Base-by-base conservation (phyloP, 2,888 invertebrate species). In the Elegia similella region DNA sequence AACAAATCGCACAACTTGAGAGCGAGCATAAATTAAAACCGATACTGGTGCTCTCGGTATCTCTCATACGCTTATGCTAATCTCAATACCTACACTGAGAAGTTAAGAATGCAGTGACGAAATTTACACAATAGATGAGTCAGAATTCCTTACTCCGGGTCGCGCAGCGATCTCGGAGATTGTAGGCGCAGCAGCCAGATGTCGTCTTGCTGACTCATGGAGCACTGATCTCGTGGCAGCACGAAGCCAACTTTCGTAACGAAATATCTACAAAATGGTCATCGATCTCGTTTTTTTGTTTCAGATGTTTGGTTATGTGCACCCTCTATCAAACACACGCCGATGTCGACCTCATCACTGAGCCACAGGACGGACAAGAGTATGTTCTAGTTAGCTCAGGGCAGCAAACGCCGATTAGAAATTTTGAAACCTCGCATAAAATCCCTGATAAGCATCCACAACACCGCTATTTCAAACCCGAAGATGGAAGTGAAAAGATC, bases 401-500 rank as follows among this genome's bases (percentile, higher is more conserved):
- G 16, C 88, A 89, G 62, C 89, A 91, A 66, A 90, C 89, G 23
- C 86, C 90, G 1, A 57, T 92, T 29, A 82, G 85, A 68, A 83
- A 82, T 69, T 95, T 95, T 70, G 95, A 95, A 82, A 95, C 95
- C 1, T 92, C 95, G 1, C 96, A 96, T 76, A 96, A 95, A 83
- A 92, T 95, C 65, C 94, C 94, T 0, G 92, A 90, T 13, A 88
- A 89, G 68, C 84, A 90, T 62, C 86, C 90, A 1, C 65, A 81
- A 57, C 84, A 89, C 50, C 79, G 84, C 53, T 64, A 81, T 44
- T 67, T 82, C 10, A 84, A 84, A 59, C 86, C 66, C 62, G 92
- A 72, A 70, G 93, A 85, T 64, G 82, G 16, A 71, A 89, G 72
- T 81, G 93, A 81, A 77, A 93, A 84, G 83, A 88, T 84, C 57